Base-by-base conservation (phyloP, 2,797 vertebrate species). In the Thaleichthys pacificus region DNA sequence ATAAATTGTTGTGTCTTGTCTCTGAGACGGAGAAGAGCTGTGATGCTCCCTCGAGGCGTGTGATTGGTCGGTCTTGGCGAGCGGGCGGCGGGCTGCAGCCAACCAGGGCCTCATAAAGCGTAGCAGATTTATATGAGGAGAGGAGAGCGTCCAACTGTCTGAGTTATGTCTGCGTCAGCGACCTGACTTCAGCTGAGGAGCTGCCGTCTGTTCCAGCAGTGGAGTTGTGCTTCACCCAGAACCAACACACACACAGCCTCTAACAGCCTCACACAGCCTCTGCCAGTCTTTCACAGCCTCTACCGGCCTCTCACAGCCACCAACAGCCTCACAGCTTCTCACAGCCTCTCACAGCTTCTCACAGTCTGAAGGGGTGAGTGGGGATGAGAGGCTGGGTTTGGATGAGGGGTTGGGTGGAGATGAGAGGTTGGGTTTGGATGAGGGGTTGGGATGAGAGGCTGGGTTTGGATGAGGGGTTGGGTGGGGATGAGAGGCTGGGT, bases 41-140 rank as follows among this genome's bases (percentile, higher is more conserved):
- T 76, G 81, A 80, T 77, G 71, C 80, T 81, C 60, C 35, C 32
- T 63, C 9, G 17, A 17, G 42, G 35, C 64, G 67, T 32, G 38
- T 70, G 63, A 68, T 58, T 79, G 70, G 56, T 22, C 54, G 66
- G 61, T 70, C n/a, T 65, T 54, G 38, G 73, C 66, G 74, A 68
- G 69, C 65, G 47, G 78, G 84, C 81, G 77, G 84, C 81, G 72
- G 73, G 74, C 64, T 69, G 84, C 66, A 74, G 71, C 66, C 81
- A 86, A 84, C 77, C 73, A 74, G 68, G 71, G 80, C 58, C 86
- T 80, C 82, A 85, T 90, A 89, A 89, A 89, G 78, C 1, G 19
- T 70, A 14, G 70, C 80, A 77, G 87, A 89, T 91, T 91, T 88
- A 89, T 89, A 80, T 75, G 81, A 74, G 83, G 79, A 74, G 74